Percentiles rank a stretch among this genome's conserved stretches.
phyloP scores from a whole-genome alignment of 2,888 invertebrate species.

The Scelioninae gen. 2 region DNA sequence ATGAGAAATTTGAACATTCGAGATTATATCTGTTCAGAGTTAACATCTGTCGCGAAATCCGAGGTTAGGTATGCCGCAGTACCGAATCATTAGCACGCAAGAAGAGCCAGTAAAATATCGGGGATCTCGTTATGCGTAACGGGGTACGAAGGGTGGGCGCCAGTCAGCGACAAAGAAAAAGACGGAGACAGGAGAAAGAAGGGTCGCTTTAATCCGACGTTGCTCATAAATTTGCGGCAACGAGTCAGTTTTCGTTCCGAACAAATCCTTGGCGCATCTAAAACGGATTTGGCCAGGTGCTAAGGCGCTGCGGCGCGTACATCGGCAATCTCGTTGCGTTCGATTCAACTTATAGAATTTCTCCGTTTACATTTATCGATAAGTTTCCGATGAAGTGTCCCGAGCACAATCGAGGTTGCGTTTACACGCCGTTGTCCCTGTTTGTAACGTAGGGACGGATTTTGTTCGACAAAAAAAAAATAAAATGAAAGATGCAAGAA shows the following conservation, averaged over 20 bases:
- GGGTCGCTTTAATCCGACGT: slow-evolving; percentile 72
- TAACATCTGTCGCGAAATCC: slow-evolving; percentile 53
- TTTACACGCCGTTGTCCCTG: no score
- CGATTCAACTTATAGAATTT: slow-evolving; percentile 21
- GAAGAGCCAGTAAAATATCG: slow-evolving; percentile 64
- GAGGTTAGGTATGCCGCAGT: slow-evolving; percentile 14
- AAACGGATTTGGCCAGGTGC: slow-evolving; percentile 72
- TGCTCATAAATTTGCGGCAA: slow-evolving; percentile 74
- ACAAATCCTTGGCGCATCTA: slow-evolving; percentile 69
- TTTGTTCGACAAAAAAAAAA: no score
- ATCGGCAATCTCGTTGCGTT: slow-evolving; percentile 34
- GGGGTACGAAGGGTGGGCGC: slow-evolving; percentile 67
- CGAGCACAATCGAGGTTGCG: no score
- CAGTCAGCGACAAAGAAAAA: slow-evolving; percentile 57
- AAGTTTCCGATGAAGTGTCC: no score
- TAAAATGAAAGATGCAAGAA: no score
- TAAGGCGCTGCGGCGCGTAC: slow-evolving; percentile 30
- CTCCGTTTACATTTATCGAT: slow-evolving; percentile 5
- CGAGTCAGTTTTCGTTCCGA: slow-evolving; percentile 72
- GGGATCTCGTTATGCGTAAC: slow-evolving; percentile 73
- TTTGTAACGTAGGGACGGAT: no score
- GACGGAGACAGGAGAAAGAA: slow-evolving; percentile 60
- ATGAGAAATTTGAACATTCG: neutral
- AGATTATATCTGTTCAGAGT: slow-evolving; percentile 23
- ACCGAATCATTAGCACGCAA: slow-evolving; percentile 48